phyloP scores from a whole-genome alignment of 1,140 invertebrate genomes.

The Papilio aristodemus region DNA sequence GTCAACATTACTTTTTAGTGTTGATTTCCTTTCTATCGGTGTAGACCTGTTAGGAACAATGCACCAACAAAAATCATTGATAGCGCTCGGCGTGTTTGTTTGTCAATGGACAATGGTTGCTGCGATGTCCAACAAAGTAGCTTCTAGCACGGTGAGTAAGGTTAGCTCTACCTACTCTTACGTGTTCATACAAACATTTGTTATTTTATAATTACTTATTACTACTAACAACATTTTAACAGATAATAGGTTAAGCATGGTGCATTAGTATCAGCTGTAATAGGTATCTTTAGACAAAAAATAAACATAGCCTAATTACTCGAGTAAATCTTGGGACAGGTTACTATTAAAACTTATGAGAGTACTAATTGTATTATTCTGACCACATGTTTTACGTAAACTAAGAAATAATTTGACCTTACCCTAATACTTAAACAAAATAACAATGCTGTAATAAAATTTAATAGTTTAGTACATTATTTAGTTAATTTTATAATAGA shows the following conservation, averaged over 20 bases:
- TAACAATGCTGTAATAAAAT: slow-evolving; percentile 15
- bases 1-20: not conserved
- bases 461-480: not conserved
- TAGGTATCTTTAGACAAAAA: too few species aligned
- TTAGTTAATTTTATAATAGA: not conserved
- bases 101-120: not conserved
- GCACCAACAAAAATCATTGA: not conserved
- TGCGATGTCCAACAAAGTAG: not conserved
- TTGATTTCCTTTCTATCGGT: not conserved
- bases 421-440: not conserved
- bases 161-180: too few species aligned
- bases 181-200: too few species aligned
- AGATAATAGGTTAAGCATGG: too few species aligned
- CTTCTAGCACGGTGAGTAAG: not conserved
- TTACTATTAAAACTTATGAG: too few species aligned
- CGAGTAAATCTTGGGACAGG: too few species aligned
- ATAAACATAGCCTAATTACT: too few species aligned
- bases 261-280: too few species aligned
- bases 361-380: not conserved
- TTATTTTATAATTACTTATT: too few species aligned
- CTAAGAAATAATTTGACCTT: slow-evolving; percentile 6
- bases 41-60: not conserved
- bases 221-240: too few species aligned
- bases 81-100: not conserved
- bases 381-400: slow-evolving; percentile 14